Base-by-base conservation (phyloP, 1,140 invertebrate genomes). In the Trinorchestia longiramus region DNA sequence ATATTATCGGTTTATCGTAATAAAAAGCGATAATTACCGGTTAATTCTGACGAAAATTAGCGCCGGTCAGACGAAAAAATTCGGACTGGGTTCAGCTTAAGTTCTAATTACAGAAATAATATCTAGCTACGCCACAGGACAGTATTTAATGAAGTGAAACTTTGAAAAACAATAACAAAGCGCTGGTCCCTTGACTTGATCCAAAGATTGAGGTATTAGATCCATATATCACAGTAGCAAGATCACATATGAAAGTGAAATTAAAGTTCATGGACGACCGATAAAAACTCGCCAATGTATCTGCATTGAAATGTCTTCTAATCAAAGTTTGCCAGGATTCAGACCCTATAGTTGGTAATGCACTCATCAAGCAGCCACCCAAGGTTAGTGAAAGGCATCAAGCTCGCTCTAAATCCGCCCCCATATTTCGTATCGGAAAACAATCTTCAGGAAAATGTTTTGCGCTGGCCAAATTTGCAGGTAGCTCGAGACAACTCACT, bases 361-460 rank as follows among this genome's bases (percentile, higher is more conserved):
- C 62, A 77, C 62, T 77, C 11, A 36, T 3, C 62, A 77, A 3
- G 62, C 62, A 15, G 36, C 62, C 28, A 1, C 62, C 11, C 62
- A 77, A 77, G 62, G 62, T 77, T 77, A 77, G 62, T 77, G 62
- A 77, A 77, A 77, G 62, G 62, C 62, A 28, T 77, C 62, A 77
- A 77, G 62, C 62, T 77, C 28, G 62, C 62, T 77, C 62, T 36
- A 36, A 77, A 77, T 77, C 62, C 62, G 62, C 62, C 62, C 62
- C 62, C 62, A 77, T 77, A 11, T 77, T 77, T 77, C 62, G 62
- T 77, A 77, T 77, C 62, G 62, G 62, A 28, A 77, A 77, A 77
- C 62, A 77, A 77, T 77, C 62, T 77, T 36, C 28, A 77, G 62
- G 88, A 90, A 90, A 41, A 90, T 90, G 88, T 90, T 43, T 90